A percentile compares a stretch with the other conserved stretches of the same genome.
phyloP scores from a whole-genome alignment of 2,888 invertebrate species.

The Luperina testacea region DNA sequence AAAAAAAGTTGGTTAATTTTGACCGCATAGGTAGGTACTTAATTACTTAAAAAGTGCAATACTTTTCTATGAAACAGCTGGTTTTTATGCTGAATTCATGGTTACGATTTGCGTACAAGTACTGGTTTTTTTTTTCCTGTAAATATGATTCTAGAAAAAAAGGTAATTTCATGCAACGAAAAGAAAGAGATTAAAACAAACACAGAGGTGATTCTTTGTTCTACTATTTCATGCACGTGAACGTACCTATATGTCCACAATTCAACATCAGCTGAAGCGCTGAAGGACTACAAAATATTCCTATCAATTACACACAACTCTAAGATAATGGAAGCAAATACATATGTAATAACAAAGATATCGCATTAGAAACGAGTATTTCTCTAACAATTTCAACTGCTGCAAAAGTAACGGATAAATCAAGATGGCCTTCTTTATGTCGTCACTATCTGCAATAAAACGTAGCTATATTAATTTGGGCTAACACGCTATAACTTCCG shows the following conservation, averaged over 20 bases:
- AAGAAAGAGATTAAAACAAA: neutral
- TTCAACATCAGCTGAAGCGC: neutral
- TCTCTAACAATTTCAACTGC: slow-evolving; percentile 14
- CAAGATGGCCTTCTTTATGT: slow-evolving; percentile 46
- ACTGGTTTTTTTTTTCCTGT: too few relatives aligned
- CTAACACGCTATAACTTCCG: slow-evolving; percentile 59
- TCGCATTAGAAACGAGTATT: slow-evolving; percentile 29
- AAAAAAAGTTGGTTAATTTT: too few relatives aligned
- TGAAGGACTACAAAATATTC: slow-evolving; percentile 35
- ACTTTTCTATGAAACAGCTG: too few relatives aligned
- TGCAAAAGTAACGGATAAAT: slow-evolving; percentile 36
- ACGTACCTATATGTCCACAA: neutral
- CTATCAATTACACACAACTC: slow-evolving; percentile 23
- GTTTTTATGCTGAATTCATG: too few relatives aligned
- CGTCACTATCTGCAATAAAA: slow-evolving; percentile 45
- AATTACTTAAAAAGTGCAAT: too few relatives aligned
- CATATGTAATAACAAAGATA: slow-evolving; percentile 41
- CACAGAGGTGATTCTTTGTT: neutral
- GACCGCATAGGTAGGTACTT: too few relatives aligned
- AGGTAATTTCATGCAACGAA: neutral
- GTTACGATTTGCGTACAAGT: neutral
- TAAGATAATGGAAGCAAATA: slow-evolving; percentile 36
- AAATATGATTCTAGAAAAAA: neutral
- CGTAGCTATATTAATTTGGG: slow-evolving; percentile 49
- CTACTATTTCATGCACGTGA: neutral